These are phyloP conservation scores for Stichopus chloronotus DNA, from an alignment of 35 echinoderm and acorn worm genomes.

Conservation along the genomic window DNA sequence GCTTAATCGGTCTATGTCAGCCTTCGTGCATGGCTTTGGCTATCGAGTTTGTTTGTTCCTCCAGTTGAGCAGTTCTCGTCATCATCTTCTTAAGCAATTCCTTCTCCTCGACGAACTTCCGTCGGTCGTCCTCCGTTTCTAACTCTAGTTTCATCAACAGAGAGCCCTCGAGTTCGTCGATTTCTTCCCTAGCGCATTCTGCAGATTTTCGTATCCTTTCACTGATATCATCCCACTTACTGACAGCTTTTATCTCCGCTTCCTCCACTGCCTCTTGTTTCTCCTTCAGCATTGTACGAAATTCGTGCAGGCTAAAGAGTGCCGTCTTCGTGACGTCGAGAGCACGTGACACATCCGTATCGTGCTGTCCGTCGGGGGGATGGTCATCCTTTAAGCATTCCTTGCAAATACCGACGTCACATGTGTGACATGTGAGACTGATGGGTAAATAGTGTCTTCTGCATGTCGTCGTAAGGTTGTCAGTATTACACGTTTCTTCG, in stretches of 20 bases:
- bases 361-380: neutral
- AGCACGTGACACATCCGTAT: neutral
- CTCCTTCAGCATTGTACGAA: neutral
- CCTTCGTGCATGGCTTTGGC: neutral
- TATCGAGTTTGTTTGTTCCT: neutral
- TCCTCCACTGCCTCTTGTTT: neutral
- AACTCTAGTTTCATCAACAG: neutral
- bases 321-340: neutral
- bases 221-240: neutral
- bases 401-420: conserved; percentile 12
- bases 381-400: neutral
- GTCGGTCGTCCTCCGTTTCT: neutral
- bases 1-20: neutral
- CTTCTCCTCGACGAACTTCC: neutral
- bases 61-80: neutral
- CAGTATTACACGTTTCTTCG: neutral
- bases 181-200: conserved; percentile 5
- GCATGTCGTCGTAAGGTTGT: neutral
- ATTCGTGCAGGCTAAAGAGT: neutral
- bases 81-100: neutral
- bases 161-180: neutral
- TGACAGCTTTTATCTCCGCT: neutral
- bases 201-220: neutral
- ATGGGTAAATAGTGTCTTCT: neutral
- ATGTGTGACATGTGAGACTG: neutral